phyloP scores from a whole-genome alignment of 2,888 invertebrate genomes.

The Tinea trinotella region DNA sequence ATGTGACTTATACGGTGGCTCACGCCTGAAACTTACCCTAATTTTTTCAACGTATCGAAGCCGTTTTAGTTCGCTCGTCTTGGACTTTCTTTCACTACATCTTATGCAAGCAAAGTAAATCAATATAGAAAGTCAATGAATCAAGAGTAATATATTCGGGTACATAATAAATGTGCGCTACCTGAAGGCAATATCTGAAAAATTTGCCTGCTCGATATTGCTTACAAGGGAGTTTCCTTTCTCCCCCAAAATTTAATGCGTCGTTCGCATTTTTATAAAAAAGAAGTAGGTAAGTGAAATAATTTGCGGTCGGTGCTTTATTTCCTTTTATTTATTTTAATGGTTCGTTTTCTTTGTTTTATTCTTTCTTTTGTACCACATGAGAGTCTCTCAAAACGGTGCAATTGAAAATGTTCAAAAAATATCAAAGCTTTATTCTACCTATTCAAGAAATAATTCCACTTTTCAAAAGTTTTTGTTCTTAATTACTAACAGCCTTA shows the following conservation, averaged over 20 bases:
- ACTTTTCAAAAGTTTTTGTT: conserved; percentile 12
- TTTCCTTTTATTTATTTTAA: conserved; percentile 72
- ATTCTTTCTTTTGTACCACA: conserved; percentile 50
- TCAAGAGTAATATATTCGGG: conserved; percentile 74
- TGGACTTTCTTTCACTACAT: conserved; percentile 56
- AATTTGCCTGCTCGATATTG: conserved; percentile 73
- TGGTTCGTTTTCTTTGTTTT: conserved; percentile 61
- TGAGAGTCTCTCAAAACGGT: conserved; percentile 36
- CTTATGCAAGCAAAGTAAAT: conserved; percentile 71
- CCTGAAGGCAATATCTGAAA: conserved; percentile 74
- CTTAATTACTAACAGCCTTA: conserved; percentile 17
- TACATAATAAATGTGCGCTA: conserved; percentile 74
- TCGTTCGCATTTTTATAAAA: conserved; percentile 72
- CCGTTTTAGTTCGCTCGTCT: conserved; percentile 33
- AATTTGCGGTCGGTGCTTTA: conserved; percentile 68
- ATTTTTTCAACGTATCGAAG: conserved; percentile 38
- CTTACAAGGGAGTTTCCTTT: conserved; percentile 73
- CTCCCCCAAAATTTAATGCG: conserved; percentile 72
- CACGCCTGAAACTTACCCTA: conserved; percentile 35
- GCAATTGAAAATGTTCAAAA: conserved; percentile 19
- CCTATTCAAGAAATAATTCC: neutral
- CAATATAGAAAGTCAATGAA: conserved; percentile 73
- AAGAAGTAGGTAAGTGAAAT: conserved; percentile 72
- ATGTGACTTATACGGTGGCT: no score
- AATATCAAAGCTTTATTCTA: conserved; percentile 29